phyloP scores from a whole-genome alignment of 2,888 invertebrate species.

The Stenchaetothrips biformis region DNA sequence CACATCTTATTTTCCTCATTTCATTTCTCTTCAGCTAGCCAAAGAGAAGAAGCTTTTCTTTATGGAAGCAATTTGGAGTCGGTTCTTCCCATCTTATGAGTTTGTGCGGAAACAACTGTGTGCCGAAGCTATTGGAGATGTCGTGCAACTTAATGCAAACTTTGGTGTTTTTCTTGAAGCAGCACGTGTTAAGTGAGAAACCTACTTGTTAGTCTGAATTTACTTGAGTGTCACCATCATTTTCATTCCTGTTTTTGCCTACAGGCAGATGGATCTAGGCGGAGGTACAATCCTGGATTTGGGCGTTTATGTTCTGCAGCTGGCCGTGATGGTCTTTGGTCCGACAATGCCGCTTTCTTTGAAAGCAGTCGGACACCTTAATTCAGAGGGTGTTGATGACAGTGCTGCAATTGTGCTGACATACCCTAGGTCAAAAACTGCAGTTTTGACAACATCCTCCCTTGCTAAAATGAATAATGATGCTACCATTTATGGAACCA shows the following conservation, averaged over 20 bases:
- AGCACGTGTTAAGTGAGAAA: conserved; percentile 59
- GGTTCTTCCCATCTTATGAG: conserved; percentile 68
- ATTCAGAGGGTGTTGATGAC: conserved; percentile 66
- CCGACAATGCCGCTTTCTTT: conserved; percentile 64
- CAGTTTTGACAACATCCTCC: conserved; percentile 57
- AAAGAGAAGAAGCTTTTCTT: conserved; percentile 67
- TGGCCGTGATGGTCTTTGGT: conserved; percentile 62
- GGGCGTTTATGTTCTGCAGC: conserved; percentile 71
- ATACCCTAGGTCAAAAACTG: conserved; percentile 60
- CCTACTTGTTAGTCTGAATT: background rate
- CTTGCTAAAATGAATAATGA: conserved; percentile 57
- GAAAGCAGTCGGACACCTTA: conserved; percentile 63
- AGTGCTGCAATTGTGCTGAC: conserved; percentile 61
- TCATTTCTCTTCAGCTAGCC: conserved; percentile 52
- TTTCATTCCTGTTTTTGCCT: background rate
- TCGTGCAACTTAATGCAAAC: conserved; percentile 60
- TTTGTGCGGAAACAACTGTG: conserved; percentile 62
- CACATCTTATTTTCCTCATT: background rate
- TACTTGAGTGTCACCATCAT: background rate
- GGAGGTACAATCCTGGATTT: conserved; percentile 72
- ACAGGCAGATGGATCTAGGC: conserved; percentile 63
- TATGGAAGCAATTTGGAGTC: conserved; percentile 89
- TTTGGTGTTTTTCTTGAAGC: conserved; percentile 61
- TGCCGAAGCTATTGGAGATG: conserved; percentile 63
- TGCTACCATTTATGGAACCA: conserved; percentile 62